Base-by-base conservation (phyloP, 2,113 vertebrate species). In the Pimephales promelas region DNA sequence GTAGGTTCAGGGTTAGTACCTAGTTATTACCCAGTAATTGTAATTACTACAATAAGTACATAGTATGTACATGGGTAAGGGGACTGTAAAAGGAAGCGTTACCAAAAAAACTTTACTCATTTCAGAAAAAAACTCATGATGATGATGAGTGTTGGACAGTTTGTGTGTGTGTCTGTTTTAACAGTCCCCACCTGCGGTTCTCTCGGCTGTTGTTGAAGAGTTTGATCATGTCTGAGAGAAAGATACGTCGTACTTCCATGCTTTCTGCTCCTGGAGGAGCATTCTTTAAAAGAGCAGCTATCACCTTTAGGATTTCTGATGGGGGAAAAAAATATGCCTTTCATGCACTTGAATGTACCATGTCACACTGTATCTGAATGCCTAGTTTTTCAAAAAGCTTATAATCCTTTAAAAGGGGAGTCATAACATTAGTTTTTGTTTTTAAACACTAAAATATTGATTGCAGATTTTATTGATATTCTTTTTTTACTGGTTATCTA, bases 151-250 rank as follows among this genome's bases (percentile, higher is more conserved):
- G 18, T 16, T 52, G 16, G 22, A 76, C 34, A 1, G 8, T 18
- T 14, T 52, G 14, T 49, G 52, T 54, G 52, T n/a, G 18, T 36
- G 14, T 49, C 5, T 31, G 49, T 28, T 26, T 11, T 26, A 9
- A 24, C 61, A 62, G 52, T 5, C 82, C 92, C 92, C 90, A 99
- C 98, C 98, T 97, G 91, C 98, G 95, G 88, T 99, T 99, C 89
- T 99, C 98, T 91, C 96, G 92, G 92, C 95, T 99, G 93, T 97
- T 99, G 94, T 98, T 99, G 93, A 99, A 99, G 90, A 99, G 95
- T 93, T 98, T 98, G 94, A 99, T 99, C 98, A 99, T 98, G 91
- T 99, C 98, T 1, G 98, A 99, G 82, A 99, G 96, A 85, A 99
- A 99, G 66, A 97, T 94, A 90, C 96, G 87, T 52, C 95, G 95